Evolutionary conservation across 2,797 vertebrate species (phyloP), one percentile per base, ranked within the genome.

Genomic region (Neoniphon sammara): DNA sequence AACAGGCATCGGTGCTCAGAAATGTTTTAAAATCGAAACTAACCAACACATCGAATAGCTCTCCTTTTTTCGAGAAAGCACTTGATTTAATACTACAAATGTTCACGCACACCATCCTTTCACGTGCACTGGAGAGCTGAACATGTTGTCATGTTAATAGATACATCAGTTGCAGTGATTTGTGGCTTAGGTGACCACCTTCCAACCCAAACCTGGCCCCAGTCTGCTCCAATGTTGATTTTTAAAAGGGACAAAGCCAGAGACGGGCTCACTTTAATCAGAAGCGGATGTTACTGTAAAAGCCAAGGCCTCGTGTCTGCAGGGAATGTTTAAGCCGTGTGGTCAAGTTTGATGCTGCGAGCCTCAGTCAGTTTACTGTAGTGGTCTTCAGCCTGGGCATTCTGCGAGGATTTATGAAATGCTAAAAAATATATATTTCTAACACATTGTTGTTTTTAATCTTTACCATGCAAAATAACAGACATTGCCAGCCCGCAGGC

Each of bases 261-360:
- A 83, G 74, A 76, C 66, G 30, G 75, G 47, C 77, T 78, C 3
- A 56, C 44, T 86, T 82, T 89, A 89, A 92, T 91, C 89, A 89
- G 66, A 83, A 85, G 77, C 73, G 83, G 84, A 90, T 92, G 91
- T 91, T 85, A 55, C 84, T 62, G 69, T 77, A 52, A 64, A 66
- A 85, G 83, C 75, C 73, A 47, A 80, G 80, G 55, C 75, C 77
- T 86, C 72, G 50, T 23, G 63, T 89, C 86, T 77, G 31, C 64
- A 42, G 70, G 72, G 81, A 77, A 84, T 81, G 80, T 87, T 90
- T 71, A 56, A 75, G 73, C 62, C 83, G 80, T 77, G 86, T 65
- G 70, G 23, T 72, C 55, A 53, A 53, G 61, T 75, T 78, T 46
- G 67, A 80, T 53, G 55, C 81, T 52, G 63, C 60, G 65, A 54